Evolutionary conservation across 1,140 invertebrate genomes (phyloP), one percentile per base, ranked within the genome.

Genomic region (Temnothorax longispinosus): DNA sequence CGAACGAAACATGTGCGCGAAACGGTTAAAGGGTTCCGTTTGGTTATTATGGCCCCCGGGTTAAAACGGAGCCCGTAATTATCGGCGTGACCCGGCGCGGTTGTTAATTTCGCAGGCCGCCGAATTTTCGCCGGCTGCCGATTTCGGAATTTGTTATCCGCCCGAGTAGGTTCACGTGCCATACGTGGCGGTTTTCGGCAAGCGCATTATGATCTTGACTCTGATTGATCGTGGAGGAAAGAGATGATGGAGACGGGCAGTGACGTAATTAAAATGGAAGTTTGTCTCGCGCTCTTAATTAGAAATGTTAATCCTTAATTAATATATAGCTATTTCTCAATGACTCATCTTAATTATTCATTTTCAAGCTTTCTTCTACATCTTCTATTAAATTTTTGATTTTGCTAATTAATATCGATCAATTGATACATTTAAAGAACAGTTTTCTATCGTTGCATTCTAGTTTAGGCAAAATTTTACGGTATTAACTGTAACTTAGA

Each of bases 91-190:
- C 41, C 80, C 18, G 54, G 18, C 54, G 52, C 27, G 67, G 27
- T 21, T 74, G 69, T 84, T 84, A 84, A 84, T 84, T 75, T 84
- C 69, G 80, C 80, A 47, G 69, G 7, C 27, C 50, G 10, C 32
- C 54, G 69, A 60, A 84, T 84, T 84, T 84, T 69, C 47, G n/a
- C 47, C 62, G 32, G 62, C 32, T 72, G 27, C 52, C 67, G 67
- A 82, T 82, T 82, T 82, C 27, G 41, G 54, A 82, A 82, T 82
- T 74, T 54, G 67, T 82, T 82, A 74, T 47, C 41, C 21, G 38
- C 15, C 27, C 41, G 80, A 82, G 41, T 58, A 18, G 41, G 18
- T 60, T 75, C 54, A 38, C 80, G 54, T 60, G 41, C 32, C 54
- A 71, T 72, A 81, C 78, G 27, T 27, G 27, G 54, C 27, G 54